These are phyloP conservation scores for Trachelus troglodyta DNA, from an alignment of 2,888 invertebrate genomes.

Conservation along the genomic window DNA sequence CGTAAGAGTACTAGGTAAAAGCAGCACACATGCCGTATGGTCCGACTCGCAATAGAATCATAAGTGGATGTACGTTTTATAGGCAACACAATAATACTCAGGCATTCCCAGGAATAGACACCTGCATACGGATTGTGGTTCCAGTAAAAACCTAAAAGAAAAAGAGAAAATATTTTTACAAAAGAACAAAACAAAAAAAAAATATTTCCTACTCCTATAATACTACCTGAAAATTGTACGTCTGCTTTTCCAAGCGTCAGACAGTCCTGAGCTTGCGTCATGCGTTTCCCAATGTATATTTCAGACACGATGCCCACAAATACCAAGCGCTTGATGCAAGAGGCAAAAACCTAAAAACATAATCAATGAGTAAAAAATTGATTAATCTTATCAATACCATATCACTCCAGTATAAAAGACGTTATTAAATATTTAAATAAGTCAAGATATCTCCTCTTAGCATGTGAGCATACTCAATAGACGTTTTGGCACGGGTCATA, in stretches of 20 bases:
- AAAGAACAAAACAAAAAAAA: not conserved
- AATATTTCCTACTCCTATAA: not conserved
- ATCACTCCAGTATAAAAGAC: not conserved
- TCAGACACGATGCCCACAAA: not conserved
- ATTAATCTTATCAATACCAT: not conserved
- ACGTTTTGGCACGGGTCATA: not conserved
- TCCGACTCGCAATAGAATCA: not conserved
- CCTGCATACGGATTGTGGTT: not conserved
- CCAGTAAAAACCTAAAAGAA: not conserved
- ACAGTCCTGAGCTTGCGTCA: no score
- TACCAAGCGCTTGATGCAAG: not conserved
- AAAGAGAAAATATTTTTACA: no score
- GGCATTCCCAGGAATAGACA: not conserved
- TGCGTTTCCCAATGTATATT: not conserved
- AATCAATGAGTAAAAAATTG: not conserved
- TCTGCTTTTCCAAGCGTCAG: not conserved
- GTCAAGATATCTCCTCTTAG: not conserved
- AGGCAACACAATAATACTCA: not conserved
- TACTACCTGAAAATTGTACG: not conserved
- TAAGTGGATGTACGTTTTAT: not conserved
- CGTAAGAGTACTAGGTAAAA: constrained; percentile 8
- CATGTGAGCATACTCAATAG: not conserved
- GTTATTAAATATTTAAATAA: not conserved
- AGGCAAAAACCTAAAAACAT: not conserved
- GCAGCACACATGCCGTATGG: not conserved